Evolutionary conservation across 35 echinoderm and acorn worm species (phyloP).

Genomic region (Lytechinus pictus): DNA sequence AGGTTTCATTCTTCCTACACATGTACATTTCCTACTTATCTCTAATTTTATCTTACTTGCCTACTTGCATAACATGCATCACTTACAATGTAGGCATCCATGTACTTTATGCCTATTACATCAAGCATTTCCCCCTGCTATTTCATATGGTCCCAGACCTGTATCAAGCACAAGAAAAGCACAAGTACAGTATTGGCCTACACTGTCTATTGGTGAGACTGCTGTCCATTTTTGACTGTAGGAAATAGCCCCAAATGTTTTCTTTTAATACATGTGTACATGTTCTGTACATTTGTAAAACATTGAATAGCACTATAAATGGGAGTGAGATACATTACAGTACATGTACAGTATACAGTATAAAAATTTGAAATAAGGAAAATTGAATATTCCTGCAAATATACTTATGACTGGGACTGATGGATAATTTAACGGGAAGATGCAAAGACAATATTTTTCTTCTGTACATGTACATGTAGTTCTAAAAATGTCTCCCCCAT

Average conservation of each 20-base stretch:
- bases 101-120: too few relatives aligned
- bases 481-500: neutral
- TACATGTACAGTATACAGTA: neutral
- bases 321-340: too few relatives aligned
- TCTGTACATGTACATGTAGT: neutral
- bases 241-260: too few relatives aligned
- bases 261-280: too few relatives aligned
- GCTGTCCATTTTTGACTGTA: neutral
- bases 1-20: too few relatives aligned
- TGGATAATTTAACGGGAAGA: neutral
- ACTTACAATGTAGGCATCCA: too few relatives aligned
- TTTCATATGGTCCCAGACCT: neutral
- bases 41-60: too few relatives aligned
- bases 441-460: neutral
- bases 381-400: neutral
- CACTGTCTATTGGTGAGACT: neutral
- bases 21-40: too few relatives aligned
- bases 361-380: too few relatives aligned
- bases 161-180: neutral
- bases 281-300: neutral
- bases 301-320: neutral
- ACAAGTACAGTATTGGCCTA: neutral
- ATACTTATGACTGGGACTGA: neutral
- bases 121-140: neutral
- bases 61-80: too few relatives aligned